Base-by-base conservation (phyloP, 2,797 vertebrate genomes). In the Rhinichthys osculus region DNA sequence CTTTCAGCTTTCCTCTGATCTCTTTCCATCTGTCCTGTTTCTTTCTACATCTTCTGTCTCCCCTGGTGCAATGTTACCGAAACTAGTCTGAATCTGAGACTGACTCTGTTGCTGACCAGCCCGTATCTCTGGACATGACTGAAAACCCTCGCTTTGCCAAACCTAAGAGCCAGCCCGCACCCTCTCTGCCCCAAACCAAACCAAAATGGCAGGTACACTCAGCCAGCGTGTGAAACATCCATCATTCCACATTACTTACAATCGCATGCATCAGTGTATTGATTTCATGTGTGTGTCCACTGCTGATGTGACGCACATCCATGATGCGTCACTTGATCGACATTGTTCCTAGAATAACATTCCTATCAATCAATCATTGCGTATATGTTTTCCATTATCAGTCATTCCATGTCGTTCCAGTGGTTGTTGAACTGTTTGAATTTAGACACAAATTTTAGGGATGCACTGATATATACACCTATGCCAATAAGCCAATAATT, bases 181-280 rank as follows among this genome's bases (percentile, higher is more conserved):
- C 91, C 1, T 90, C 94, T 90, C 91, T 94, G 92, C 90, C 95
- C 81, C 92, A 57, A 73, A 38, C 88, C n/a, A 91, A 85, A 66
- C 93, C 95, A 42, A 97, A 96, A 94, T 97, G 96, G 96, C 97
- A 99, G 98, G 98, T 99, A 98, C 92, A 95, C 89, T 85, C 38
- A 73, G 17, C 13, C 35, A 50, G 27, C 11, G 17, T n/a, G 57
- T 19, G 13, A 10, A 73, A 47, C 9, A 42, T 27, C 38, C n/a
- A n/a, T 23, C 3, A 30, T 66, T 38, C 40, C 14, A 2, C 8
- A 57, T 42, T 21, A 70, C 35, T 30, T 23, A 42, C 2, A 54
- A n/a, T 54, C 30, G 8, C 44, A 62, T 38, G 67, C 27, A 73
- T 64, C 42, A 66, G 44, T 81, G 19, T 27, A 38, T 66, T 44